phyloP scores from a whole-genome alignment of 2,888 invertebrate genomes.

The Athalia cordata region DNA sequence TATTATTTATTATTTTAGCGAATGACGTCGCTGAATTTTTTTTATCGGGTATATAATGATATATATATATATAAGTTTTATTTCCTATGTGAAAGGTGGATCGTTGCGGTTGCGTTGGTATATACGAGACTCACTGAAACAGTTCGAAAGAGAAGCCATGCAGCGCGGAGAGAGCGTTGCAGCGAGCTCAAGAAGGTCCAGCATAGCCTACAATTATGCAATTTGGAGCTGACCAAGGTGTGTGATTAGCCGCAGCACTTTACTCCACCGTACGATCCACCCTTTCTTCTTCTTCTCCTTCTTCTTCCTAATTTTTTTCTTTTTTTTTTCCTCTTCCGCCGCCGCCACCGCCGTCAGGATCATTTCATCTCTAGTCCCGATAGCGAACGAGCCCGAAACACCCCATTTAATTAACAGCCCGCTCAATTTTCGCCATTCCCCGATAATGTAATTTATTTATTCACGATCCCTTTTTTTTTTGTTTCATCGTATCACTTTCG shows the following conservation, averaged over 20 bases:
- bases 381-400: conserved; percentile 19
- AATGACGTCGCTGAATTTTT: too few species aligned
- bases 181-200: conserved; percentile 23
- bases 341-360: conserved; percentile 46
- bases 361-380: conserved; percentile 21
- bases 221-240: conserved; percentile 52
- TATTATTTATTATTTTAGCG: too few species aligned
- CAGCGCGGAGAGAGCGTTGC: neutral
- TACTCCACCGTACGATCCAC: conserved; percentile 46
- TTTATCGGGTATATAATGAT: too few species aligned
- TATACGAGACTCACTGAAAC: conserved; percentile 26
- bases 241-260: conserved; percentile 55
- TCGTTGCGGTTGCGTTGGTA: neutral
- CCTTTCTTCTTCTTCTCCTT: conserved; percentile 12
- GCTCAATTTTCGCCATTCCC: neutral
- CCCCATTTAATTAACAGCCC: neutral
- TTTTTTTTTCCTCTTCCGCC: conserved; percentile 9
- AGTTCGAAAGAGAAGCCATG: conserved; percentile 20
- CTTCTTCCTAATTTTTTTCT: conserved; percentile 31
- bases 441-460: neutral
- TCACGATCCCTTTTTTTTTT: too few species aligned
- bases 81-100: too few species aligned
- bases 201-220: conserved; percentile 55
- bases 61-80: too few species aligned
- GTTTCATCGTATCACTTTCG: too few species aligned